Base-by-base conservation (phyloP, 2,888 invertebrate genomes). In the Drosophila ustulata region DNA sequence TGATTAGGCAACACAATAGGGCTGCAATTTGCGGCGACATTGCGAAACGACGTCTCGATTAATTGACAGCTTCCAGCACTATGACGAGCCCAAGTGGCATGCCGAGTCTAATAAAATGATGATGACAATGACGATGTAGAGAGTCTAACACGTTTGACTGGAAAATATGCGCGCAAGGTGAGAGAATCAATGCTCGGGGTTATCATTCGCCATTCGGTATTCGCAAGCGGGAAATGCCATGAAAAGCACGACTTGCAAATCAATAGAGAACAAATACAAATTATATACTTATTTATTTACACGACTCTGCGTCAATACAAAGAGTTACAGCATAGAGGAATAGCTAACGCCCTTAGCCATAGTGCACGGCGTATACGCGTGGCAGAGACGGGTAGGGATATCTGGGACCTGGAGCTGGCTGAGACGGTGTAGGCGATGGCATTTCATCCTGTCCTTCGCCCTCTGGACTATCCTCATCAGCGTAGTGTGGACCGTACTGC, bases 301-400 rank as follows among this genome's bases (percentile, higher is more conserved):
- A 75, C 65, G 47, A 75, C 0, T 45, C 46, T n/a, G 9, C 45
- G 4, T 11, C 23, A 45, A 32, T 32, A 45, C 13, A 47, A n/a
- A 4, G n/a, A 32, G 23, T 18, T 18, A 2, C 18, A 45, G 25
- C 13, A 34, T 47, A 11, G 28, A 41, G 18, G 34, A 8, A n/a
- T 4, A 37, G 37, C 26, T 58, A 83, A n/a, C 71, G 46, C 6
- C 81, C 68, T 43, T 83, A 79, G 53, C 68, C 70, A 13, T 57
- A 81, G 41, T 78, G 47, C 9, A 58, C 43, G 2, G 66, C 80
- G 8, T 78, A 82, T 4, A 80, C 78, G 9, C 82, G 67, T 13
- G 65, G 30, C 4, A 66, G 46, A 11, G 61, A 39, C 0, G 65
- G 23, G 23, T 67, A 72, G 4, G 72, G 70, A 13, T 52, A 79